Base-by-base conservation (phyloP, 2,888 invertebrate species). In the Neoscelio sp. region DNA sequence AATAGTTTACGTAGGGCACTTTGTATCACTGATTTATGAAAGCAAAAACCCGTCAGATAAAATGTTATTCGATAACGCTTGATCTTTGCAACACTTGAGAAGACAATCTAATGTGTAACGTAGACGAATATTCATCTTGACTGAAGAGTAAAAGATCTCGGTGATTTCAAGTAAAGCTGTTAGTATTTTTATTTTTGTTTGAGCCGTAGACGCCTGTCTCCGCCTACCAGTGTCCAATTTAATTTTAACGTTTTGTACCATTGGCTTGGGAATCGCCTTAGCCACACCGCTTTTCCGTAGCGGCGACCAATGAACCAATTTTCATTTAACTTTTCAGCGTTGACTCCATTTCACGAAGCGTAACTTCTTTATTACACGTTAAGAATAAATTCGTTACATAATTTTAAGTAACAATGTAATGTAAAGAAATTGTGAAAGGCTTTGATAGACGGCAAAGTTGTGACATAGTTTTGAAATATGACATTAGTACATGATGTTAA, bases 211-310 rank as follows among this genome's bases (percentile, higher is more conserved):
- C 85, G 82, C 83, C 82, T 84, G 87, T 87, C 86, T 85, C 88
- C 88, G 86, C 87, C 88, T 87, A 87, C 86, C 46, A 68, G 82
- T 83, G 85, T 83, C 79, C 84, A 82, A 84, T 84, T 74, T 89
- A 88, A 88, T 87, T 88, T 88, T 89, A 88, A 86, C 82, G 46
- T 64, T 79, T 82, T 52, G 44, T 38, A 68, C 80, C 80, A 88
- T 89, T 89, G 89, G 89, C 80, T 82, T 80, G 68, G 67, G 71
- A 77, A 71, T 67, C 56, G 50, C 62, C 71, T 75, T 82, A 85
- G 88, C 87, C 83, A 85, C 89, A 85, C 88, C 88, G 83, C 82
- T 82, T 60, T 56, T 58, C 48, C 52, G 28, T 70, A 42, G 33
- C 74, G 80, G 33, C 74, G 80, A 81, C 88, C 87, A 88, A 88